These are phyloP conservation scores for Metallyticus violacea DNA, from an alignment of 2,888 invertebrate species.

Conservation along the genomic window DNA sequence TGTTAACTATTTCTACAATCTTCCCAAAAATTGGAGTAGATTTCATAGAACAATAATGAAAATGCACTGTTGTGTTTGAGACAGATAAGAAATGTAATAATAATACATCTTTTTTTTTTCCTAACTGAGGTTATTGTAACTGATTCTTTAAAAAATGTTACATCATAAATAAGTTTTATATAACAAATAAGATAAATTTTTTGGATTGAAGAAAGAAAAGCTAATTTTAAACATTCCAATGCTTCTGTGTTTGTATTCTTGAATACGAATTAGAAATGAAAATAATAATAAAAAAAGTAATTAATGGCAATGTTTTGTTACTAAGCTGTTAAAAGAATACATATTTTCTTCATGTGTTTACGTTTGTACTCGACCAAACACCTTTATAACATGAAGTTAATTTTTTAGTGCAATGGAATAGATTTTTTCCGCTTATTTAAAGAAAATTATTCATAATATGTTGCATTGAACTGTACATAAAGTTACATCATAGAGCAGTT, in stretches of 20 bases:
- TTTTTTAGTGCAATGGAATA: no score
- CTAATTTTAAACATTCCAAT: slow-evolving; percentile 5
- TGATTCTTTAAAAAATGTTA: neutral
- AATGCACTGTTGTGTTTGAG: slow-evolving; percentile 1
- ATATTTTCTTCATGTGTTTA: no score
- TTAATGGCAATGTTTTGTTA: neutral
- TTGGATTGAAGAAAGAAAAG: neutral
- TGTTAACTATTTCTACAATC: neutral
- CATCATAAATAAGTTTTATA: neutral
- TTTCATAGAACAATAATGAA: neutral
- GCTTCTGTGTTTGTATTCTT: slow-evolving; percentile 8
- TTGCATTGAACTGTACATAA: no score
- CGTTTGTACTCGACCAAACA: no score
- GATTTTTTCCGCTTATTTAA: no score
- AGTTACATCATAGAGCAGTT: no score
- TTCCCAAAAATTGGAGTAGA: neutral
- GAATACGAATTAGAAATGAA: slow-evolving; percentile 6
- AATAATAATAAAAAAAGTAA: neutral
- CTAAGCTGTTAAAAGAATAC: neutral
- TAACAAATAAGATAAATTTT: neutral
- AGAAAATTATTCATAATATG: no score
- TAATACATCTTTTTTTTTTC: no score
- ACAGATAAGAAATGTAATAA: no score
- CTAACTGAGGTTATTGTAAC: neutral
- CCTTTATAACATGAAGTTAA: no score